A percentile compares a stretch with the other conserved stretches of the same genome.
Evolutionary conservation across 2,888 invertebrate genomes (phyloP).

Genomic region (Tachina grossa): DNA sequence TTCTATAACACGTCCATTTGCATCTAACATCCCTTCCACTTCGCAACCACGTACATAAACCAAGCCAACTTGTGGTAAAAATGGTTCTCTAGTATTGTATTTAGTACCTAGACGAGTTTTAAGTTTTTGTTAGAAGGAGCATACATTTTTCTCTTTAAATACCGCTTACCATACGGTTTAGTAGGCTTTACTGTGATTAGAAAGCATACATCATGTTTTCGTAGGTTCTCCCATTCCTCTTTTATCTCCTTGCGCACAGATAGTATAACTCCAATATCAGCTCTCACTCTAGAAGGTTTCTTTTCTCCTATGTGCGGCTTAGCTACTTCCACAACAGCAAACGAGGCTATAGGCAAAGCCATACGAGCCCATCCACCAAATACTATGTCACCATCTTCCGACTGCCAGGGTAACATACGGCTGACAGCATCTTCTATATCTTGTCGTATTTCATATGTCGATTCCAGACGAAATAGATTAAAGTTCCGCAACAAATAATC

Average conservation of each 20-base stretch:
- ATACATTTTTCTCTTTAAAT: neutral
- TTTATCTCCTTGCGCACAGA: conserved; percentile 96
- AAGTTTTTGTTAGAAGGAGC: neutral
- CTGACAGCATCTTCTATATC: conserved; percentile 99
- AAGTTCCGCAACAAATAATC: conserved; percentile 99
- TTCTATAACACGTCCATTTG: conserved; percentile 97
- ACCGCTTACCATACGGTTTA: conserved; percentile 88
- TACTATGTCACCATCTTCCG: conserved; percentile 92
- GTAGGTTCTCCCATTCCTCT: conserved; percentile 97
- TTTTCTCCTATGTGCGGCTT: conserved; percentile 97
- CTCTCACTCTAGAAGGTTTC: conserved; percentile 96
- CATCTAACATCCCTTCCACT: conserved; percentile 98
- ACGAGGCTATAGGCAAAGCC: conserved; percentile 96
- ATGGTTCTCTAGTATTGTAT: conserved; percentile 91
- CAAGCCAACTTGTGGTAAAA: conserved; percentile 96
- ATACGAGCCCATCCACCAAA: conserved; percentile 99
- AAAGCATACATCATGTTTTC: conserved; percentile 99
- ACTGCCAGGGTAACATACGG: conserved; percentile 96
- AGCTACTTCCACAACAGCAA: conserved; percentile 97
- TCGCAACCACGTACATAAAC: conserved; percentile 98
- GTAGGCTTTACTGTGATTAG: conserved; percentile 94
- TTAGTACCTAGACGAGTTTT: conserved; percentile 85
- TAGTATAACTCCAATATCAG: conserved; percentile 96
- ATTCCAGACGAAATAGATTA: conserved; percentile 97
- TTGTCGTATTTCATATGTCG: conserved; percentile 97